phyloP scores from a whole-genome alignment of 64 coral and sea anemone species.

The Actinia tenebrosa region DNA sequence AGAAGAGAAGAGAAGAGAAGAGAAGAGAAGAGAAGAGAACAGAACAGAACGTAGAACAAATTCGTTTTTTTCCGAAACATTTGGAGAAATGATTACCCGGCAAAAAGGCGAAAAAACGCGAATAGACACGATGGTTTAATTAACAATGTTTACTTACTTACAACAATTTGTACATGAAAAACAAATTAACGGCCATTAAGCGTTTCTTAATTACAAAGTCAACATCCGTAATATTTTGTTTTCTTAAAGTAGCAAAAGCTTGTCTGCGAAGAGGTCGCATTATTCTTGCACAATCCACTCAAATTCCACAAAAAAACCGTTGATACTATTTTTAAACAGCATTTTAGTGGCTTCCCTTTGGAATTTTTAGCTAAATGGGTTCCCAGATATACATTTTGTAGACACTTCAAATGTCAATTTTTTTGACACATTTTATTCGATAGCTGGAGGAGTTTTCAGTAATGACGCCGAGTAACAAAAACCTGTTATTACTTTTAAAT shows the following conservation, averaged over 20 bases:
- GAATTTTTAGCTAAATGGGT: not conserved
- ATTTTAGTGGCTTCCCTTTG: not conserved
- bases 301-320: not conserved
- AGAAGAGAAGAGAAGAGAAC: too few relatives aligned
- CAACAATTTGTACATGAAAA: conserved; percentile 4
- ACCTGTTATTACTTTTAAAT: not conserved
- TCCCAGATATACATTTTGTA: not conserved
- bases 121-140: not conserved
- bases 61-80: not conserved
- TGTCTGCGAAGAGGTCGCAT: not conserved
- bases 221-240: not conserved
- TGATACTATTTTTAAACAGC: not conserved
- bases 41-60: not conserved
- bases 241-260: not conserved
- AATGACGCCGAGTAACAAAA: not conserved
- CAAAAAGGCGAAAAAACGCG: not conserved
- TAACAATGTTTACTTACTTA: conserved; percentile 6
- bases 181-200: conserved; percentile 12
- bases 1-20: too few relatives aligned
- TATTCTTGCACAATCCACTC: not conserved
- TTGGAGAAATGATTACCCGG: not conserved
- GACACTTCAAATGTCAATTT: not conserved
- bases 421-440: not conserved
- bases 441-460: not conserved
- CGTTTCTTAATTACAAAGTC: conserved; percentile 15